Evolutionary conservation across 2,113 vertebrate species (phyloP).

Genomic region (Anthoscopus minutus): DNA sequence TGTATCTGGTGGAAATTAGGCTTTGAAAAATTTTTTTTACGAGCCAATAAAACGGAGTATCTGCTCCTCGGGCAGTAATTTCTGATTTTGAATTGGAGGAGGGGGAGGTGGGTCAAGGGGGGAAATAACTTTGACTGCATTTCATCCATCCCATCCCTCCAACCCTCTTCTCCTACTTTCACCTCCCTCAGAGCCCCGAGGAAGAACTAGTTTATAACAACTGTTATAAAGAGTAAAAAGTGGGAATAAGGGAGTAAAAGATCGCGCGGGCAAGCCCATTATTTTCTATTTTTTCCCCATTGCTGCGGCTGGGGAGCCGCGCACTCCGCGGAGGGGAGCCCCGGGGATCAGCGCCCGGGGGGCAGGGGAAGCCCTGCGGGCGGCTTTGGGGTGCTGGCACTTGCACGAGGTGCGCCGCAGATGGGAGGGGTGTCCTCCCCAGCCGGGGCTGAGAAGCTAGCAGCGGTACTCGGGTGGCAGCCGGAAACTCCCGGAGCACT

Average conservation of each 20-base stretch:
- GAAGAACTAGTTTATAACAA: background rate
- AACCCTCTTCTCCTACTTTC: background rate
- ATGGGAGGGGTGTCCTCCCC: fast-evolving
- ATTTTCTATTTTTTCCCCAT: background rate
- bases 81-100: background rate
- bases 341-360: background rate
- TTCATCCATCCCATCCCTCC: background rate
- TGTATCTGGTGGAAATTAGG: slow-evolving; percentile 11
- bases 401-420: background rate
- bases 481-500: background rate
- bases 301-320: background rate
- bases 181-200: background rate
- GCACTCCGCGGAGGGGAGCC: background rate
- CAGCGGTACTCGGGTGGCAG: fast-evolving
- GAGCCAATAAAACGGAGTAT: background rate
- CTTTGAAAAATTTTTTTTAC: slow-evolving; percentile 2
- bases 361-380: background rate
- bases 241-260: background rate
- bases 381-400: background rate
- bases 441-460: background rate
- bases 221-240: background rate
- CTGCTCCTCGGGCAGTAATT: slow-evolving; percentile 22
- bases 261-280: background rate
- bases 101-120: too few relatives aligned
- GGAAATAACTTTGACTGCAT: background rate